phyloP scores from a whole-genome alignment of 1,140 invertebrate genomes.

The Pissodes strobi region DNA sequence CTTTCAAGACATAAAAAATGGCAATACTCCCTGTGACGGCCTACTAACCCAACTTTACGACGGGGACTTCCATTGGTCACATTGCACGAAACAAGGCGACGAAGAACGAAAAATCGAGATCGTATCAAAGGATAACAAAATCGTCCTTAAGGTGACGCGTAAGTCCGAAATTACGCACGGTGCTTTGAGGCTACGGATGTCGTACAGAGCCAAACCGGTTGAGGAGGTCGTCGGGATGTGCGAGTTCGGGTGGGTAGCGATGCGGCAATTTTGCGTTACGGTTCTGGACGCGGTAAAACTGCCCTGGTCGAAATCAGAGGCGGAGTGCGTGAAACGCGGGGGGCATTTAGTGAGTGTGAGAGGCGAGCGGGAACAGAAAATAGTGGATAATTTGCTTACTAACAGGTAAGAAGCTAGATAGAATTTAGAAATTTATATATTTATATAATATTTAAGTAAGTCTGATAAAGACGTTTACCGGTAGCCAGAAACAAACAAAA shows the following conservation, averaged over 20 bases:
- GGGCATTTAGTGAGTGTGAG: slow-evolving; percentile 69
- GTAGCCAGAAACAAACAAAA: too few species aligned
- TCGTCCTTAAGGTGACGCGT: slow-evolving; percentile 54
- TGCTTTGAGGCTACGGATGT: slow-evolving; percentile 52
- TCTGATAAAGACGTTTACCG: too few species aligned
- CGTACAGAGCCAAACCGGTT: slow-evolving; percentile 59
- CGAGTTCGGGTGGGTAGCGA: slow-evolving; percentile 66
- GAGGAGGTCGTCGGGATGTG: slow-evolving; percentile 63
- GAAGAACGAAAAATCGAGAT: slow-evolving; percentile 61
- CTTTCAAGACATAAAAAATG: slow-evolving; percentile 37
- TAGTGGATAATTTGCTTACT: slow-evolving; percentile 64
- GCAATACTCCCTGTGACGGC: slow-evolving; percentile 57
- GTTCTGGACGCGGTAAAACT: slow-evolving; percentile 61
- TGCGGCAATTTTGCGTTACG: slow-evolving; percentile 66
- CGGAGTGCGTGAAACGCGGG: slow-evolving; percentile 63
- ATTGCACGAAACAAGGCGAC: slow-evolving; percentile 62
- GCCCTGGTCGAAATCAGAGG: slow-evolving; percentile 68
- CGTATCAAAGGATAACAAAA: slow-evolving; percentile 61
- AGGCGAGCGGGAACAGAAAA: slow-evolving; percentile 63
- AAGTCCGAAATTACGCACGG: background rate
- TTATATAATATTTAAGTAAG: too few species aligned
- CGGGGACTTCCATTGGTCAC: slow-evolving; percentile 60
- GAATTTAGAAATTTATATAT: too few species aligned
- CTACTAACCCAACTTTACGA: slow-evolving; percentile 61
- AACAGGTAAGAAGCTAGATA: slow-evolving; percentile 60